Conservation (phyloP, 2,797 vertebrate species). For the Pseudopleuronectes americanus region DNA sequence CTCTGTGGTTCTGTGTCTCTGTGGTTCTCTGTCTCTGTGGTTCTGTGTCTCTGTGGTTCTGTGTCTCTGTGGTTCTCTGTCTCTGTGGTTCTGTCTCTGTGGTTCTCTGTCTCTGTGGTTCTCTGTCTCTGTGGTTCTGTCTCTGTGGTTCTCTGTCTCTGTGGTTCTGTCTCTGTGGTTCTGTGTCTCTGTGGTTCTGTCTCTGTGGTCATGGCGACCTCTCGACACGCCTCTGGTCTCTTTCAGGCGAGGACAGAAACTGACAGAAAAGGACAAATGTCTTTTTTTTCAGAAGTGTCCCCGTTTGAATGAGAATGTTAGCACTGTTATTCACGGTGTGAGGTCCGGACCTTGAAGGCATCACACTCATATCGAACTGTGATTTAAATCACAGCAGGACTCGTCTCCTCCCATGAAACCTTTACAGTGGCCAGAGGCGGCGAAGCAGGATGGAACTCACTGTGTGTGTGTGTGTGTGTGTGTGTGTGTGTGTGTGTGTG, state of each 20-base stretch:
- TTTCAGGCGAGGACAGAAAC: not conserved
- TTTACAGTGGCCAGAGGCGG: not conserved
- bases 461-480: conserved; percentile 10
- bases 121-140: no score
- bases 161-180: no score
- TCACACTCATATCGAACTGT: not conserved
- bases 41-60: no score
- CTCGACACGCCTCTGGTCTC: no score
- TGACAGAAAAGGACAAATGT: not conserved
- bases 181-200: not conserved
- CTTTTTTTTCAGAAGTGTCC: not conserved
- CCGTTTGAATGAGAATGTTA: no score
- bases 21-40: no score
- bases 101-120: no score
- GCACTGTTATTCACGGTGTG: not conserved
- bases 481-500: not conserved
- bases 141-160: no score
- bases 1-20: no score
- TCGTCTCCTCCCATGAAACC: conserved; percentile 4
- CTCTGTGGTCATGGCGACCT: not conserved
- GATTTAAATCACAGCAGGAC: not conserved
- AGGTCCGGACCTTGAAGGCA: not conserved
- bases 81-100: no score
- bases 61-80: no score
- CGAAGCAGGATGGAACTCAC: not conserved